Conservation (phyloP, 2,113 vertebrate genomes). For the Calidris pygmaea region DNA sequence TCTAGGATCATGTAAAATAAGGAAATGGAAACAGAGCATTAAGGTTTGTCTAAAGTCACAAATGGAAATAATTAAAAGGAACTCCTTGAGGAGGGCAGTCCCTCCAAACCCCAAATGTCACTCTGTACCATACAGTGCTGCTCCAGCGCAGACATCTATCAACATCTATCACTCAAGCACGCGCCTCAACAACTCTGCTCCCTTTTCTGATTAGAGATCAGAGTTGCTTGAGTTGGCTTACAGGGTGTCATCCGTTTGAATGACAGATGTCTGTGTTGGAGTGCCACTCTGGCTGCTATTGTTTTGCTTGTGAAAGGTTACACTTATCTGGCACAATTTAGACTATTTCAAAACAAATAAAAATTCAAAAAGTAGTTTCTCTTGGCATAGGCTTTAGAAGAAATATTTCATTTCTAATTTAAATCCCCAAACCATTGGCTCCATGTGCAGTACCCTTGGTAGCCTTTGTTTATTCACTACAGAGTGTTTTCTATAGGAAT, state of each 20-base stretch:
- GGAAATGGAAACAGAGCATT: neutral
- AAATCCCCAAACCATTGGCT: constrained; percentile 32
- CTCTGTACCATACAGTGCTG: neutral
- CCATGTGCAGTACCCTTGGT: neutral
- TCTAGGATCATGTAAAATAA: neutral
- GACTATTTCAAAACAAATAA: neutral
- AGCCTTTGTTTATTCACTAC: constrained; percentile 64
- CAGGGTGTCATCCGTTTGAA: constrained; percentile 77
- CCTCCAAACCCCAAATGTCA: constrained; percentile 60
- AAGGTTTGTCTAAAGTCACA: neutral
- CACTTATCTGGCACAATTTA: neutral
- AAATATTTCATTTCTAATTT: neutral
- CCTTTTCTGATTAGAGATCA: constrained; percentile 81
- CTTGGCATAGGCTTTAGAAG: neutral
- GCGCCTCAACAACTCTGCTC: constrained; percentile 55
- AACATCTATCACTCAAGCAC: constrained; percentile 72
- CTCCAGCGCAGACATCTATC: constrained; percentile 61
- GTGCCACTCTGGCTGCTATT: constrained; percentile 64
- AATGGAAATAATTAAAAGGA: constrained; percentile 64
- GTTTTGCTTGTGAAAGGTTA: constrained; percentile 61
- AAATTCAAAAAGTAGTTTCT: neutral
- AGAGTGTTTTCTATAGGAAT: constrained; percentile 31
- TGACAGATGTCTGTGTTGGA: constrained; percentile 76
- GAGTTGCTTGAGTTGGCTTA: constrained; percentile 76
- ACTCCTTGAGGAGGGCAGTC: constrained; percentile 20